Conservation (phyloP, 2,113 vertebrate genomes). For the Papio anubis region DNA sequence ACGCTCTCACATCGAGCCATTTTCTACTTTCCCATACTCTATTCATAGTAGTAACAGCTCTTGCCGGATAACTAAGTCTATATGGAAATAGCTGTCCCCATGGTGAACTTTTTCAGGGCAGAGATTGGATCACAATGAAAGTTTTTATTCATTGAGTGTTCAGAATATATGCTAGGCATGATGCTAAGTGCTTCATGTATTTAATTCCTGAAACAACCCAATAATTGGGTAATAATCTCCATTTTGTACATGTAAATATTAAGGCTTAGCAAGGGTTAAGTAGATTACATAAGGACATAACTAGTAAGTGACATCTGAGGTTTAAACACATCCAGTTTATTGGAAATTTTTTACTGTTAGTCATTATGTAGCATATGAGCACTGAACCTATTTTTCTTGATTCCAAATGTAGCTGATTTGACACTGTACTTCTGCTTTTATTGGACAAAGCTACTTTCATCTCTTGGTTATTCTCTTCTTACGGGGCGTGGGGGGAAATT, state of each 20-base stretch:
- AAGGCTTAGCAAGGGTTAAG: not conserved
- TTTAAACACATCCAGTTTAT: not conserved
- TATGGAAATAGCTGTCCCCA: not conserved
- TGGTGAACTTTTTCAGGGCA: not conserved
- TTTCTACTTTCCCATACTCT: not conserved
- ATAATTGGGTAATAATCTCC: not conserved
- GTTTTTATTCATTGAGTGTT: not conserved
- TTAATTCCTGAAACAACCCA: constrained; percentile 31
- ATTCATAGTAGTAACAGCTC: not conserved
- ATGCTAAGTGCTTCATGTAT: not conserved
- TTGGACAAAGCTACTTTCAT: not conserved
- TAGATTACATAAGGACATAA: not conserved
- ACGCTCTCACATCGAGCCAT: not conserved
- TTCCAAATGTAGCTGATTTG: not conserved
- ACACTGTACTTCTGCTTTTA: not conserved
- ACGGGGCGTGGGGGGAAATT: not conserved
- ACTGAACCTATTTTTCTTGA: not conserved
- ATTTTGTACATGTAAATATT: constrained; percentile 22
- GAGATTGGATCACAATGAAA: not conserved
- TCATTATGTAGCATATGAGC: not conserved
- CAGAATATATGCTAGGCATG: not conserved
- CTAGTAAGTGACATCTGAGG: not conserved
- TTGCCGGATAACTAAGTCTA: not conserved
- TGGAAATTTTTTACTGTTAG: not conserved
- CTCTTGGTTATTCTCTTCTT: not conserved